These are phyloP conservation scores for Rousettus leschenaultii DNA, from an alignment of 2,113 vertebrate species.

Conservation along the genomic window DNA sequence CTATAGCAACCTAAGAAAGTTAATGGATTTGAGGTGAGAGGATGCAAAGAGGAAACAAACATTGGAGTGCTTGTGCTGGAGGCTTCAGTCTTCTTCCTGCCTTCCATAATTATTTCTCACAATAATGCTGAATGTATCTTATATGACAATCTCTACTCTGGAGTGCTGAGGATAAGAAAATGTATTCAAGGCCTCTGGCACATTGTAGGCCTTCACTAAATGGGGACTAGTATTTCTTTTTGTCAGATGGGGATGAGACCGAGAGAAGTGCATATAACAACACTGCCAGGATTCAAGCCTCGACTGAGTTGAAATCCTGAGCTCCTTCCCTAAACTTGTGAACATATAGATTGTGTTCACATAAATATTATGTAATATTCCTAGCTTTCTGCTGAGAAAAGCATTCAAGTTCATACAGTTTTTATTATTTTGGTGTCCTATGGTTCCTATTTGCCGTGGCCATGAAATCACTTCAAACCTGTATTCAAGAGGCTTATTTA, in stretches of 20 bases:
- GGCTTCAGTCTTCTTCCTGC: background rate
- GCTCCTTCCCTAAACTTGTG: background rate
- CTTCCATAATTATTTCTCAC: background rate
- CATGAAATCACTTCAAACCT: conserved; percentile 6
- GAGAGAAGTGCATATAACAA: background rate
- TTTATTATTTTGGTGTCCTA: background rate
- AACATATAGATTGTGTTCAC: background rate
- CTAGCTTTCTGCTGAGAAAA: background rate
- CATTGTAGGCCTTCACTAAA: background rate
- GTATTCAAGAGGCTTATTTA: background rate
- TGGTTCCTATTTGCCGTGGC: background rate
- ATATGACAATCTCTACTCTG: background rate
- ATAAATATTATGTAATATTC: background rate
- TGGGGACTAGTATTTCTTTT: background rate
- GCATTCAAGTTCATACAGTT: background rate
- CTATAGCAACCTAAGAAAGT: background rate
- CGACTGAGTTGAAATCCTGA: background rate
- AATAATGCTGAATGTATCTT: background rate
- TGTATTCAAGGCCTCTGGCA: background rate
- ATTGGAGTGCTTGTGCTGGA: background rate
- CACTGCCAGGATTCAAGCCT: background rate
- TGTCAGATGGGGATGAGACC: background rate
- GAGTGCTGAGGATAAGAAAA: background rate
- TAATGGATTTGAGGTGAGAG: background rate
- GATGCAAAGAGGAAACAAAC: background rate